phyloP scores from a whole-genome alignment of 2,888 invertebrate species.

The Clanis bilineata region DNA sequence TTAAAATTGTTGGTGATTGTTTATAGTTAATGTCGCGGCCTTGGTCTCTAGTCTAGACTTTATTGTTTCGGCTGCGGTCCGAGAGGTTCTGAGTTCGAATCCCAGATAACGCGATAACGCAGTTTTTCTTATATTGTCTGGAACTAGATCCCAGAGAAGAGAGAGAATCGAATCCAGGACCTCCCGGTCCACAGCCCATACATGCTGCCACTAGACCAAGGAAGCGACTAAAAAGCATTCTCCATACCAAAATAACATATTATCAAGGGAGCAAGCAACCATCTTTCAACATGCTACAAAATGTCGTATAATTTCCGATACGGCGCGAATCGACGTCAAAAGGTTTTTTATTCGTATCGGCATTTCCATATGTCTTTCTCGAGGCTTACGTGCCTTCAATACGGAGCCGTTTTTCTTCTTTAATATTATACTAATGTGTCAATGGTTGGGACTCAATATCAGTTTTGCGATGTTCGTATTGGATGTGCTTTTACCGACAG shows the following conservation, averaged over 20 bases:
- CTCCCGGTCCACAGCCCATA: no score
- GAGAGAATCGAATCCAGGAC: no score
- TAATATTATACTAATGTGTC: slow-evolving; percentile 13
- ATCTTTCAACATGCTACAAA: slow-evolving; percentile 6
- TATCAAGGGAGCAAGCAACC: background rate
- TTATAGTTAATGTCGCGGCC: no score
- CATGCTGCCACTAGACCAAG: no score
- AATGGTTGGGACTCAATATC: slow-evolving; percentile 8
- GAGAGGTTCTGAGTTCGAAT: no score
- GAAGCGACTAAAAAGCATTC: background rate
- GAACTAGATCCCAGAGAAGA: no score
- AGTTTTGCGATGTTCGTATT: background rate
- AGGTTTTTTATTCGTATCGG: slow-evolving; percentile 45
- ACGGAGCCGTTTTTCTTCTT: slow-evolving; percentile 22
- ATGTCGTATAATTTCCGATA: slow-evolving; percentile 52
- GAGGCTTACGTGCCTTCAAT: slow-evolving; percentile 34
- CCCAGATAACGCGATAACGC: no score
- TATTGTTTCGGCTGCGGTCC: no score
- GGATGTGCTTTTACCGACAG: background rate
- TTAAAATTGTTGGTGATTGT: background rate
- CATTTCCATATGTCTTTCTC: slow-evolving; percentile 42
- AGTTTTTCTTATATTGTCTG: no score
- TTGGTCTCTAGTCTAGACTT: background rate
- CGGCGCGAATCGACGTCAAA: slow-evolving; percentile 50
- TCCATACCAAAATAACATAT: background rate